Percentiles rank a stretch among this genome's conserved stretches.
phyloP scores from a whole-genome alignment of 2,888 invertebrate species.

The Lutraria lutraria region DNA sequence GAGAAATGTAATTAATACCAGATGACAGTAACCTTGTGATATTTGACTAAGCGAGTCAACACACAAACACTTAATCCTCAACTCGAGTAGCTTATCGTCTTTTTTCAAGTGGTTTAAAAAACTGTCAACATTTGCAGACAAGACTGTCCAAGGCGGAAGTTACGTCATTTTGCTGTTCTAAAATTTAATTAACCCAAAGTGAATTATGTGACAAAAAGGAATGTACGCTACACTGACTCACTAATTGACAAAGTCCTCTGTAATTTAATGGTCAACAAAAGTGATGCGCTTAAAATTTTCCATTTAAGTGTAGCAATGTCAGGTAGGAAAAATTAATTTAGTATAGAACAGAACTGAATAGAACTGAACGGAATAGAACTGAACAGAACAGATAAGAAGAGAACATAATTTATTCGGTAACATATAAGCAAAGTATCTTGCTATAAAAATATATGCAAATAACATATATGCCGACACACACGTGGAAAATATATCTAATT shows the following conservation, averaged over 20 bases:
- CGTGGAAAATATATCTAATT: no score
- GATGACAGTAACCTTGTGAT: constrained; percentile 9
- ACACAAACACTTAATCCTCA: constrained; percentile 22
- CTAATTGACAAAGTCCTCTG: not conserved
- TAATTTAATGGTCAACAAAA: not conserved
- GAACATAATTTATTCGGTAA: no score
- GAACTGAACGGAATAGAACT: no score
- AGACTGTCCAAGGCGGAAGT: constrained; percentile 12
- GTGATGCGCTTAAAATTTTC: no score
- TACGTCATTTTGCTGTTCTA: not conserved
- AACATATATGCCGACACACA: no score
- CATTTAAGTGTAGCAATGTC: no score
- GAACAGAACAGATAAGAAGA: no score
- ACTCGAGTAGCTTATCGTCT: constrained; percentile 12
- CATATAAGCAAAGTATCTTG: no score
- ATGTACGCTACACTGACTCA: not conserved
- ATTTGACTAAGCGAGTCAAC: constrained; percentile 13
- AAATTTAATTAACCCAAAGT: not conserved
- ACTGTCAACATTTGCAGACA: constrained; percentile 11
- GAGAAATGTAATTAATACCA: constrained; percentile 16
- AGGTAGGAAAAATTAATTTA: no score
- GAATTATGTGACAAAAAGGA: constrained; percentile 8
- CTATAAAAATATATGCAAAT: no score
- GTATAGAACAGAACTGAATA: no score
- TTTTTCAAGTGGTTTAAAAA: constrained; percentile 14